Evolutionary conservation across 92 coral and sea anemone species (phyloP).

Genomic region (Heteractis magnifica): DNA sequence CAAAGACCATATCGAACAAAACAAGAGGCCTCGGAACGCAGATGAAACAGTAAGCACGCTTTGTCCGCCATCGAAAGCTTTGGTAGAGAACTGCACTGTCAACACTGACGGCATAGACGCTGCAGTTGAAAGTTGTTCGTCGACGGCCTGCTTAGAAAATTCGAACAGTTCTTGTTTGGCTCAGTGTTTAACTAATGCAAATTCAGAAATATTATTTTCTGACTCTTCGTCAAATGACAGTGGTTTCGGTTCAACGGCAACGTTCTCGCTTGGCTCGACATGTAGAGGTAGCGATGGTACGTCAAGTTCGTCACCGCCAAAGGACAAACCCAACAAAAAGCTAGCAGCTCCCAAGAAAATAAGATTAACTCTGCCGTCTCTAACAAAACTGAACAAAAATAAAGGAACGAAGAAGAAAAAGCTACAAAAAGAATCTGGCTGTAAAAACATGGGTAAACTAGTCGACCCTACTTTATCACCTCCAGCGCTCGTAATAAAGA

Average conservation of each 20-base stretch:
- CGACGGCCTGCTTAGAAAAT: conserved; percentile 12
- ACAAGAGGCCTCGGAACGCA: conserved; percentile 14
- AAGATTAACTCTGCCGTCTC: conserved; percentile 20
- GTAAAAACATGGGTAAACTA: conserved; percentile 15
- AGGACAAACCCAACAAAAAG: conserved; percentile 1
- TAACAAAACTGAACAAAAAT: conserved; percentile 42
- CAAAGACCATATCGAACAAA: conserved; percentile 16
- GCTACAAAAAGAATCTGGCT: conserved; percentile 3
- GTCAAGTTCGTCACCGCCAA: conserved; percentile 21
- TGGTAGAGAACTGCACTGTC: neutral
- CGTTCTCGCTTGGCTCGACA: conserved; percentile 24
- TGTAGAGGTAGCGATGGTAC: neutral
- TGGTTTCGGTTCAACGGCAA: conserved; percentile 72
- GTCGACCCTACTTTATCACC: conserved; percentile 60
- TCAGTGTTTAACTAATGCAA: conserved; percentile 46
- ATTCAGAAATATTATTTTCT: conserved; percentile 60
- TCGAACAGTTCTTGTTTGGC: conserved; percentile 17
- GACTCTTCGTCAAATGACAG: conserved; percentile 84
- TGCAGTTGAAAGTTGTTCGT: neutral
- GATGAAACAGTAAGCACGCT: neutral
- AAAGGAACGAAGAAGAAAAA: conserved; percentile 52
- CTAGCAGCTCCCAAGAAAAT: conserved; percentile 3
- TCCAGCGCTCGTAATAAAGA: conserved; percentile 73
- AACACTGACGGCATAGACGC: neutral
- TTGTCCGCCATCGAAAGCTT: conserved; percentile 25